These are phyloP conservation scores for Eubasilissa regina DNA, from an alignment of 1,140 invertebrate species.

Conservation along the genomic window DNA sequence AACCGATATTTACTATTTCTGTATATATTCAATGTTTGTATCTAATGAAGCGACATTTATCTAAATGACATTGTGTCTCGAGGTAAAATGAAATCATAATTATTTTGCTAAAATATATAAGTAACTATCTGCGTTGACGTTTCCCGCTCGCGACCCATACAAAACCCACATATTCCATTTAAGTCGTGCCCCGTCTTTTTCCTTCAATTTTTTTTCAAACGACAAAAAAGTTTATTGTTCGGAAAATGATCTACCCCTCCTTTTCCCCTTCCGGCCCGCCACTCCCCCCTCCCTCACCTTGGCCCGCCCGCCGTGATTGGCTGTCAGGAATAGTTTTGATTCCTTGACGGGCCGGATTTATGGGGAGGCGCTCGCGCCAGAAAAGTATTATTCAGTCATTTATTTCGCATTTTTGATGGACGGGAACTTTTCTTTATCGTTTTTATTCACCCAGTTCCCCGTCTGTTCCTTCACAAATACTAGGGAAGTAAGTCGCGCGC, in stretches of 20 bases:
- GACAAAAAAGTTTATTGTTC: constrained; percentile 30
- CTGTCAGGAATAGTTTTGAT: constrained; percentile 21
- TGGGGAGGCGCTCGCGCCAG: neutral
- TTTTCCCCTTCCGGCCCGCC: neutral
- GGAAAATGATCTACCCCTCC: constrained; percentile 7
- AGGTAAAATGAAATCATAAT: no score
- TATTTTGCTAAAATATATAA: constrained; percentile 15
- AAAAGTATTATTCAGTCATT: constrained; percentile 25
- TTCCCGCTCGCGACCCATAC: neutral
- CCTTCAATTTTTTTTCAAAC: constrained; percentile 23
- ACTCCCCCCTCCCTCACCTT: neutral
- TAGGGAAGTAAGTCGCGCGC: no score
- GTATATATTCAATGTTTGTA: no score
- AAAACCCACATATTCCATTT: constrained; percentile 7
- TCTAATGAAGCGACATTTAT: no score
- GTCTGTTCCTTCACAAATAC: no score
- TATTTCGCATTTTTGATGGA: constrained; percentile 10
- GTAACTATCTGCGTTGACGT: neutral
- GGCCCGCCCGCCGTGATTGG: neutral
- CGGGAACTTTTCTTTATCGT: neutral
- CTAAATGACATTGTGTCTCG: no score
- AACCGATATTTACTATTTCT: no score
- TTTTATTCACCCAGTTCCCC: neutral
- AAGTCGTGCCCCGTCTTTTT: constrained; percentile 1
- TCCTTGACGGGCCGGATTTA: constrained; percentile 10